Base-by-base conservation (phyloP, 2,797 vertebrate species). In the Percopsis omiscomaycus region DNA sequence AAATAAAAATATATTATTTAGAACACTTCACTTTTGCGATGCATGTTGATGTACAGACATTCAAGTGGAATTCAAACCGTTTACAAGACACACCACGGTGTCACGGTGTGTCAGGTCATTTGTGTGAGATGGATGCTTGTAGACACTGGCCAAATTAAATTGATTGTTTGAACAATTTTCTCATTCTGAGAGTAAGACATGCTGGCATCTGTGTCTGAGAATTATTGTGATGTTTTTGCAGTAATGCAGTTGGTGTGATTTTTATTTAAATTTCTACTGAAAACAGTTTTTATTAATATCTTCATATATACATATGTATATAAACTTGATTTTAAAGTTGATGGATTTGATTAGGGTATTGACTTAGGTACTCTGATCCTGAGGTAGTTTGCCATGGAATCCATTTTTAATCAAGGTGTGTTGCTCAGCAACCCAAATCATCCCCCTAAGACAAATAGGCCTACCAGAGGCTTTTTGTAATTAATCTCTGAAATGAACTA, bases 31-130 rank as follows among this genome's bases (percentile, higher is more conserved):
- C 92, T 82, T 83, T 85, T 69, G 78, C 88, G 76, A 77, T 53
- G 51, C 68, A 89, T 68, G 87, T 77, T 84, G 92, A 92, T 92
- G 92, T 90, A 86, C 89, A 93, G 84, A 86, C 89, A 90, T 93
- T 94, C 86, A 89, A 89, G 87, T 92, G 91, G 93, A 92, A 95
- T 93, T 93, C 89, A 89, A 93, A 91, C 93, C 89, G 89, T 92
- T 93, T 91, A 93, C 92, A 92, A 90, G 89, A 92, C 86, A 91
- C 85, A 93, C 37, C 5, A 37, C 37, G 9, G 6, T 37, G 37
- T 37, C 37, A 37, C 37, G 9, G 37, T 37, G 5, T 37, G 78
- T 82, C 75, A 85, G 81, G 84, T 75, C 71, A 80, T 86, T 83
- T 89, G 86, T 90, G 84, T 90, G 91, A 91, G 92, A 93, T 75